Evolutionary conservation across 2,888 invertebrate species (phyloP).

Genomic region (Caenorhabditis plicata): DNA sequence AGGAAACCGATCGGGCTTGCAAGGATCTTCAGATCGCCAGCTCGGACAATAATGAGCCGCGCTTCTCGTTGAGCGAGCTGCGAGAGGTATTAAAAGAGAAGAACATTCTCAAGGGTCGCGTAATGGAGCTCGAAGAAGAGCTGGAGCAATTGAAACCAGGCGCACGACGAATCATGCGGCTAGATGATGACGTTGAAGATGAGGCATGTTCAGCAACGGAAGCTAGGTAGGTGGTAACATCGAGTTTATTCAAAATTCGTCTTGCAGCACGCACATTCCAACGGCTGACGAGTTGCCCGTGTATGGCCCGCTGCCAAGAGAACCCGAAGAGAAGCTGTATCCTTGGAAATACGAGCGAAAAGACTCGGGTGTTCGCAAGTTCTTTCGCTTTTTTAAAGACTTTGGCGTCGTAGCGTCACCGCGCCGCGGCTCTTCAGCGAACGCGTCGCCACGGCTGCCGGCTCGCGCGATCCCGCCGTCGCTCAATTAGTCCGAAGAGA

Average conservation of each 20-base stretch:
- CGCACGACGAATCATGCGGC: slow-evolving; percentile 16
- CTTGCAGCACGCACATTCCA: background rate
- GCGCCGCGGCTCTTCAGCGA: slow-evolving; percentile 43
- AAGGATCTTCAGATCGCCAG: slow-evolving; percentile 72
- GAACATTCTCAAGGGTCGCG: slow-evolving; percentile 83
- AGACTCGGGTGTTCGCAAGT: slow-evolving; percentile 60
- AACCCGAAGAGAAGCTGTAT: slow-evolving; percentile 86
- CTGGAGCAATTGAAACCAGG: slow-evolving; percentile 70
- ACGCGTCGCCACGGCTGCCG: slow-evolving; percentile 39
- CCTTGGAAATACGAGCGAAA: slow-evolving; percentile 77
- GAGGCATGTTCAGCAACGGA: slow-evolving; percentile 1
- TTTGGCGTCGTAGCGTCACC: slow-evolving; percentile 39
- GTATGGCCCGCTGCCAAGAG: slow-evolving; percentile 91
- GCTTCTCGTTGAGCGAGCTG: slow-evolving; percentile 82
- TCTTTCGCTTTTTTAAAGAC: slow-evolving; percentile 58
- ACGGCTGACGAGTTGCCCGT: slow-evolving; percentile 80
- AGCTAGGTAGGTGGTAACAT: background rate
- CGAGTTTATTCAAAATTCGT: background rate
- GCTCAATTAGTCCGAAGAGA: slow-evolving; percentile 25
- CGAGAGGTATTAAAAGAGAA: slow-evolving; percentile 85
- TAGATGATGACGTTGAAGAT: slow-evolving; percentile 20
- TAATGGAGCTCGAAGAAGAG: slow-evolving; percentile 90
- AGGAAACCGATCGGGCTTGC: slow-evolving; percentile 77
- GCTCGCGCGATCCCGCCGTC: slow-evolving; percentile 36
- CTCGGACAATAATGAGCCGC: slow-evolving; percentile 68